phyloP scores from a whole-genome alignment of 2,797 vertebrate species.

The Tragelaphus oryx region DNA sequence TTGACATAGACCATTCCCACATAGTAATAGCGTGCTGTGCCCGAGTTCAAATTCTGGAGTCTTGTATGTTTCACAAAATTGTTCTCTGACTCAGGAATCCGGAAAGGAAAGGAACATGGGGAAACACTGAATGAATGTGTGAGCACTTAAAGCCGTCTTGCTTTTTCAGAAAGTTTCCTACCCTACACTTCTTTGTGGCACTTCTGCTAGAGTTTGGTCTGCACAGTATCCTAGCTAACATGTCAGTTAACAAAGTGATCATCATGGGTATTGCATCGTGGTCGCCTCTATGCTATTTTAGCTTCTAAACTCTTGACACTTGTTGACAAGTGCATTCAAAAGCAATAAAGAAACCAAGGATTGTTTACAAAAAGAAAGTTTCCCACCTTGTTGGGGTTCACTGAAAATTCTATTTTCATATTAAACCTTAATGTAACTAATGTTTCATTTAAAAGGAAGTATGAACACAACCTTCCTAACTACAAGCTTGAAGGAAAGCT shows the following conservation, averaged over 20 bases:
- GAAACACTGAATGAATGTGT: accelerated
- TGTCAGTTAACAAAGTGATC: neutral
- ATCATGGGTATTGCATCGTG: neutral
- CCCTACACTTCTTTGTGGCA: neutral
- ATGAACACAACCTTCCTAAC: neutral
- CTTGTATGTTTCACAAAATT: neutral
- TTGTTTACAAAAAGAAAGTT: neutral
- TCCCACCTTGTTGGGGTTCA: neutral
- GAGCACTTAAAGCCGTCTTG: neutral
- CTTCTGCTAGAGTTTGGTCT: neutral
- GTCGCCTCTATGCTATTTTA: neutral
- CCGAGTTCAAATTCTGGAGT: neutral
- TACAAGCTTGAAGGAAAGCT: neutral
- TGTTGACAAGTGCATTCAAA: neutral
- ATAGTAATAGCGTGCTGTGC: neutral
- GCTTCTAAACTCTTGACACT: neutral
- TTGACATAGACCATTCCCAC: neutral
- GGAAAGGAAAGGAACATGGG: neutral
- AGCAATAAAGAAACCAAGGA: neutral
- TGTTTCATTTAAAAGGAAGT: neutral
- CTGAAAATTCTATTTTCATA: neutral
- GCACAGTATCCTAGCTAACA: neutral
- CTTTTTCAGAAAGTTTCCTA: neutral
- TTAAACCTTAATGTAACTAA: neutral
- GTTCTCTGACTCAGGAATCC: neutral